phyloP scores from a whole-genome alignment of 1,140 invertebrate genomes.

The Trinorchestia longiramus region DNA sequence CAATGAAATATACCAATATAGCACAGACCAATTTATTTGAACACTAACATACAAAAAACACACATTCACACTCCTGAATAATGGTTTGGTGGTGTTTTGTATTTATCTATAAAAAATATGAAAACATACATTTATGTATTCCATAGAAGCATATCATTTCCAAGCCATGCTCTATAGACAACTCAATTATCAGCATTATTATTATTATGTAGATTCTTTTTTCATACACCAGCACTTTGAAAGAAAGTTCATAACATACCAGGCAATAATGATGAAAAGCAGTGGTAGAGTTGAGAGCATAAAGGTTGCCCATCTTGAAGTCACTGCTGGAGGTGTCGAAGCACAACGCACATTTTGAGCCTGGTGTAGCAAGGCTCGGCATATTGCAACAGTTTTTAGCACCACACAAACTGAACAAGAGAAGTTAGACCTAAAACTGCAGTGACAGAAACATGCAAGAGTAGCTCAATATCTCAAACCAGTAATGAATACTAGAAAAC shows the following conservation, averaged over 20 bases:
- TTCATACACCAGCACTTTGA: neutral
- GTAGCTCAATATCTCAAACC: no score
- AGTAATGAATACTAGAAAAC: no score
- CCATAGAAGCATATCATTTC: neutral
- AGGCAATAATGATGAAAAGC: slow-evolving; percentile 14
- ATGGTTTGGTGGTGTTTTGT: no score
- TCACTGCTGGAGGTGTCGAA: neutral
- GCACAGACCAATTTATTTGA: no score
- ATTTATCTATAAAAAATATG: neutral
- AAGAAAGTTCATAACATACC: neutral
- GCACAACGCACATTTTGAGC: neutral
- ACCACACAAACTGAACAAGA: no score
- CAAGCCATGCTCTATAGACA: neutral
- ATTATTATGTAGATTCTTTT: neutral
- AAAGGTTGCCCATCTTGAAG: neutral
- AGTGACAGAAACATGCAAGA: no score
- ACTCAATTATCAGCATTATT: neutral
- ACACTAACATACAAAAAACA: no score
- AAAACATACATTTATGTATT: neutral
- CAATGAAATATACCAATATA: no score
- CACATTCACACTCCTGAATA: no score
- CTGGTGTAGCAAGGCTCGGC: slow-evolving; percentile 10
- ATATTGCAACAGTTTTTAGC: neutral
- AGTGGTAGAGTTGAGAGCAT: slow-evolving; percentile 15
- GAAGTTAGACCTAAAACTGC: no score